phyloP scores from a whole-genome alignment of 2,113 vertebrate genomes.

The Brienomyrus brachyistius region DNA sequence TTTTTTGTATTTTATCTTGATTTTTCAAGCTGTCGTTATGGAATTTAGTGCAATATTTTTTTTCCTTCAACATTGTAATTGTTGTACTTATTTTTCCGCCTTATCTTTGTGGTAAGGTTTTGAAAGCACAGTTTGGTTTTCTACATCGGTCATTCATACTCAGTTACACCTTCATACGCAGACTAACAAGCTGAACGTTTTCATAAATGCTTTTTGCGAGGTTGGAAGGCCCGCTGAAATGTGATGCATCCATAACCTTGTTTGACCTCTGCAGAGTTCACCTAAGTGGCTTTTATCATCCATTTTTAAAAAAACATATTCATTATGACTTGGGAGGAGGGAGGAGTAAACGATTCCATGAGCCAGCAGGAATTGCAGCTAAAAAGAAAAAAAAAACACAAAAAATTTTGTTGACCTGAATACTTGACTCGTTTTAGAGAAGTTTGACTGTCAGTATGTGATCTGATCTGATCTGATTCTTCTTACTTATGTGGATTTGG shows the following conservation, averaged over 20 bases:
- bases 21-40: conserved; percentile 12
- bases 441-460: background rate
- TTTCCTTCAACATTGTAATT: background rate
- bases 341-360: background rate
- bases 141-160: conserved; percentile 50
- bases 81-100: conserved; percentile 22
- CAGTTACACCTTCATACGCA: background rate
- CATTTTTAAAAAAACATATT: background rate
- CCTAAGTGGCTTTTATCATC: background rate
- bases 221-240: background rate
- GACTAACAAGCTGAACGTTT: background rate
- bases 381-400: background rate
- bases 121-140: conserved; percentile 38
- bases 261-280: background rate
- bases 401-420: background rate
- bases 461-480: background rate
- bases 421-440: background rate
- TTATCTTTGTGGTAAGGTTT: conserved; percentile 17
- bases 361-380: background rate
- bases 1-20: conserved; percentile 15
- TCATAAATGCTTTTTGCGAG: background rate
- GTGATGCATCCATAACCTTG: background rate
- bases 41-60: conserved; percentile 24
- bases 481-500: background rate
- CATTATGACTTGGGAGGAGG: background rate